phyloP scores from a whole-genome alignment of 30 jellyfish, hydroid and myxozoan species.

The Chrysaora quinquecirrha region DNA sequence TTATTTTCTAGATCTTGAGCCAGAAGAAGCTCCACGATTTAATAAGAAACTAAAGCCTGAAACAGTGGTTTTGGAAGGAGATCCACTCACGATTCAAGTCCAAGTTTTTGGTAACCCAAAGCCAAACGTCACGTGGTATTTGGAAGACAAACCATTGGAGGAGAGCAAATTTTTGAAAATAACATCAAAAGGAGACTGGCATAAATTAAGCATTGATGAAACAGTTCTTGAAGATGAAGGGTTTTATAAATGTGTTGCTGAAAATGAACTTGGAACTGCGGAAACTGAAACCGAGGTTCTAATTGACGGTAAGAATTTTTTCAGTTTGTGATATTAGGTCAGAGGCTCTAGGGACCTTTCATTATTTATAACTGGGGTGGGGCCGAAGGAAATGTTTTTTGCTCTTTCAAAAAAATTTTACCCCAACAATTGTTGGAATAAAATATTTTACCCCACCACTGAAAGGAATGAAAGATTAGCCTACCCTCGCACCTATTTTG shows the following conservation, averaged over 20 bases:
- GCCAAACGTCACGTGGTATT: slow-evolving; percentile 78
- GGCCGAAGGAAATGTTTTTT: no score
- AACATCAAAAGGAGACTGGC: slow-evolving; percentile 72
- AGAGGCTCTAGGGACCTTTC: no score
- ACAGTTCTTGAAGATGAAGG: slow-evolving; percentile 90
- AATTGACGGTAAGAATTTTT: slow-evolving; percentile 73
- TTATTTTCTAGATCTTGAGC: slow-evolving; percentile 57
- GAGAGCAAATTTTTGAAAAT: slow-evolving; percentile 59
- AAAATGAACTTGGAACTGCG: slow-evolving; percentile 63
- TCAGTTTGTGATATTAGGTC: background rate
- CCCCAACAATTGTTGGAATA: no score
- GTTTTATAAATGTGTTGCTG: slow-evolving; percentile 78
- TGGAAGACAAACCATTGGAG: slow-evolving; percentile 55
- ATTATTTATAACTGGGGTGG: no score
- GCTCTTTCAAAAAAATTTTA: no score
- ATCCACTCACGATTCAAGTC: slow-evolving; percentile 67
- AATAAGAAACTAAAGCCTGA: slow-evolving; percentile 61
- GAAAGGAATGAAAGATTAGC: no score
- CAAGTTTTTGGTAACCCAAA: slow-evolving; percentile 76
- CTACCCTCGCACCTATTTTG: no score
- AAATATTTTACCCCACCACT: no score
- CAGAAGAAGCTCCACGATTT: slow-evolving; percentile 78
- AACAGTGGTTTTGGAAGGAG: slow-evolving; percentile 79
- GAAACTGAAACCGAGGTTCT: slow-evolving; percentile 83
- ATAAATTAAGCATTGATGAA: slow-evolving; percentile 64